A percentile compares a stretch with the other conserved stretches of the same genome.
phyloP scores from a whole-genome alignment of 1,140 invertebrate genomes.

The Nephotettix cincticeps region DNA sequence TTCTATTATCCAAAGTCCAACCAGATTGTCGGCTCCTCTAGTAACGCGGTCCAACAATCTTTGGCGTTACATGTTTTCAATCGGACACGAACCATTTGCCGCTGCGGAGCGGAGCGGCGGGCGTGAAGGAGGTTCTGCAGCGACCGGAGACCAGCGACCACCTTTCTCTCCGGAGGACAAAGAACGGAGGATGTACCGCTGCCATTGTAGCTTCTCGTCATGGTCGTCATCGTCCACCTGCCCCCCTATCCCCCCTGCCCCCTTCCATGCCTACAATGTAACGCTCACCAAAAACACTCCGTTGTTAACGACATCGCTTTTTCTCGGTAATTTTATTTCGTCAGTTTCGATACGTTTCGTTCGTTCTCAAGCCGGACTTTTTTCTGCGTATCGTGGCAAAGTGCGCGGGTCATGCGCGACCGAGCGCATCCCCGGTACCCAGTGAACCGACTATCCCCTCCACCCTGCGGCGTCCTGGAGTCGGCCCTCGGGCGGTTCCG shows the following conservation, averaged over 20 bases:
- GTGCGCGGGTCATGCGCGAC: conserved; percentile 35
- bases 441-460: conserved; percentile 20
- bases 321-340: conserved; percentile 21
- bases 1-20: too few relatives aligned
- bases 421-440: conserved; percentile 38
- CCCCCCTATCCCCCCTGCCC: not conserved
- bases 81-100: too few relatives aligned
- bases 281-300: not conserved
- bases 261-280: not conserved
- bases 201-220: not conserved
- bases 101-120: too few relatives aligned
- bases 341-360: conserved; percentile 7
- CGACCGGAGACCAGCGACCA: too few relatives aligned
- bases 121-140: too few relatives aligned
- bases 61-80: too few relatives aligned
- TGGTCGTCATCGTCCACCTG: not conserved
- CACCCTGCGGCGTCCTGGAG: not conserved
- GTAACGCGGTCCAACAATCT: too few relatives aligned
- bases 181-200: not conserved
- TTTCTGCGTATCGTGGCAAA: conserved; percentile 23
- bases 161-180: not conserved
- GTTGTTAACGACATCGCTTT: not conserved
- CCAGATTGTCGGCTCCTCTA: too few relatives aligned
- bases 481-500: not conserved
- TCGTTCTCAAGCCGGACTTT: not conserved